Evolutionary conservation across 2,113 vertebrate genomes (phyloP).

Genomic region (Phrynosoma platyrhinos): DNA sequence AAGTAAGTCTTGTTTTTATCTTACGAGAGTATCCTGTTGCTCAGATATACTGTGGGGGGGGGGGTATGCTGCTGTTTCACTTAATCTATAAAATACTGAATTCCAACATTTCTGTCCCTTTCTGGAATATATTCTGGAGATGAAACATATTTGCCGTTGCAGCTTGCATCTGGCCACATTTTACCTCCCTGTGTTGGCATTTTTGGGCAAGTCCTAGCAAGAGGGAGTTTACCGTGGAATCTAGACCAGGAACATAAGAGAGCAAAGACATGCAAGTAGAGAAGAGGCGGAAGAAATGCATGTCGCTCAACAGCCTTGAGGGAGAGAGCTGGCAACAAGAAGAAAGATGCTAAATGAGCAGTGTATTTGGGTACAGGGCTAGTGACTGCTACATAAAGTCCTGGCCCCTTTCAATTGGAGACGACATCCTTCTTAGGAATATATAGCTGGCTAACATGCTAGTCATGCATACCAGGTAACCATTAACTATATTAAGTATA

Average conservation of each 20-base stretch:
- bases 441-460: not conserved
- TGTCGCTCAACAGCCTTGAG: not conserved
- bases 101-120: too few relatives aligned
- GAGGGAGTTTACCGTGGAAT: not conserved
- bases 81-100: too few relatives aligned
- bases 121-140: not conserved
- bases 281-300: not conserved
- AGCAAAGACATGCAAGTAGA: not conserved
- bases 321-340: not conserved
- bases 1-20: too few relatives aligned
- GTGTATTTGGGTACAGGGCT: not conserved
- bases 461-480: too few relatives aligned
- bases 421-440: not conserved
- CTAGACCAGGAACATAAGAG: not conserved
- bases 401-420: not conserved
- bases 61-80: too few relatives aligned
- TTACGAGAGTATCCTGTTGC: too few relatives aligned
- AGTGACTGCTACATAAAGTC: not conserved
- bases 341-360: not conserved
- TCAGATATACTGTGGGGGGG: too few relatives aligned
- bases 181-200: not conserved
- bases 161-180: not conserved
- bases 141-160: not conserved
- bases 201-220: conserved; percentile 9
- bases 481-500: not conserved